These are phyloP conservation scores for Phyllotreta cruciferae DNA, from an alignment of 2,888 invertebrate species.

Conservation along the genomic window DNA sequence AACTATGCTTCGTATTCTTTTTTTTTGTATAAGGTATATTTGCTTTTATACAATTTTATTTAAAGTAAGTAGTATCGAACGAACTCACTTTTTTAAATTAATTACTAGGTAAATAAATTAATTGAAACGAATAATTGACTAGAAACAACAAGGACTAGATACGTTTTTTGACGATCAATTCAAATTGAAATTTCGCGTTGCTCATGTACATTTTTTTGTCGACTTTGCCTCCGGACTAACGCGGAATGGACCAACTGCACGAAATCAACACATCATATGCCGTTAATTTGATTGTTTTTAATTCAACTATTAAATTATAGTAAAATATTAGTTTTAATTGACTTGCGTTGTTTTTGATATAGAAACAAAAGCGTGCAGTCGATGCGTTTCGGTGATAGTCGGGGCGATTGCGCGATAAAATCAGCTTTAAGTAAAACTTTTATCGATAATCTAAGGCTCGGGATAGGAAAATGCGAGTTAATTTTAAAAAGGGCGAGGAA, in stretches of 20 bases:
- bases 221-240: neutral
- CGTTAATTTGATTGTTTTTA: too few relatives aligned
- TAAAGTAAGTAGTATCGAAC: slow-evolving; percentile 17
- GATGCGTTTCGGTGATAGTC: too few relatives aligned
- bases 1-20: slow-evolving; percentile 56
- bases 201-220: neutral
- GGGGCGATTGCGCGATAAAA: neutral
- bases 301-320: too few relatives aligned
- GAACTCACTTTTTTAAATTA: neutral
- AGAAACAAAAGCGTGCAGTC: too few relatives aligned
- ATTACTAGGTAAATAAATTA: slow-evolving; percentile 40
- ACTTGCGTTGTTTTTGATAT: too few relatives aligned
- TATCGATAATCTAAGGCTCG: slow-evolving; percentile 42
- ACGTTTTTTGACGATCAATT: slow-evolving; percentile 35
- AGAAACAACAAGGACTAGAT: slow-evolving; percentile 58
- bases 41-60: slow-evolving; percentile 26
- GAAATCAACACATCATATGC: too few relatives aligned
- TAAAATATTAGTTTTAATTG: too few relatives aligned
- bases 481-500: slow-evolving; percentile 39
- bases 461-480: slow-evolving; percentile 58
- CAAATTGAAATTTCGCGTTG: neutral
- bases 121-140: slow-evolving; percentile 57
- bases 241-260: neutral
- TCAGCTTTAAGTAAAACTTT: slow-evolving; percentile 29
- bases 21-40: slow-evolving; percentile 44